phyloP scores from a whole-genome alignment of 2,797 vertebrate genomes.

The Staurois parvus region DNA sequence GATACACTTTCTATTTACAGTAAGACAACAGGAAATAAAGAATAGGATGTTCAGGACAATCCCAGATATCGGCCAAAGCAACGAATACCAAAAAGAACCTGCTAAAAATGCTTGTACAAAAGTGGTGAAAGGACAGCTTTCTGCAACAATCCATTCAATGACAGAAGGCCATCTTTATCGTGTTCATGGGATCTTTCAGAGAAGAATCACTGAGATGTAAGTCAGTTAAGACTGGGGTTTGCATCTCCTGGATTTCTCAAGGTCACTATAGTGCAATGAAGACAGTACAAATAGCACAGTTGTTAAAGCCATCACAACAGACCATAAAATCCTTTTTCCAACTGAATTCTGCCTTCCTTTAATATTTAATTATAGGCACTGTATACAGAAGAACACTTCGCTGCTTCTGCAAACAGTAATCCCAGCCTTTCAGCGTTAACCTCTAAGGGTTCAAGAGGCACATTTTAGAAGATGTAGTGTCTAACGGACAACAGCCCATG shows the following conservation, averaged over 20 bases:
- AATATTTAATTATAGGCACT: not conserved
- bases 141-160: not conserved
- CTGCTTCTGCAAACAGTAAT: not conserved
- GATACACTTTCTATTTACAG: not conserved
- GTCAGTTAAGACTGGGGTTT: conserved; percentile 6
- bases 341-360: not conserved
- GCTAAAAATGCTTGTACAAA: conserved; percentile 1
- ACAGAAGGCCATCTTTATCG: not conserved
- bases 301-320: not conserved
- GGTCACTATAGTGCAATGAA: not conserved
- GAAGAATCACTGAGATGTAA: conserved; percentile 3
- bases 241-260: conserved; percentile 2
- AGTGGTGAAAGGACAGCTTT: not conserved
- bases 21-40: not conserved
- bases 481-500: not conserved
- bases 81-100: not conserved
- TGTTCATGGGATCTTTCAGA: not conserved
- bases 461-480: not conserved
- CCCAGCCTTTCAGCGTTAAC: not conserved
- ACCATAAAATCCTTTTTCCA: not conserved
- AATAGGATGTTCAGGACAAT: not conserved
- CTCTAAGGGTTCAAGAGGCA: not conserved
- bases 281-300: not conserved
- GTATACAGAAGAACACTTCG: not conserved
- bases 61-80: not conserved